Evolutionary conservation across 2,113 vertebrate genomes (phyloP).

Genomic region (Pimephales promelas): DNA sequence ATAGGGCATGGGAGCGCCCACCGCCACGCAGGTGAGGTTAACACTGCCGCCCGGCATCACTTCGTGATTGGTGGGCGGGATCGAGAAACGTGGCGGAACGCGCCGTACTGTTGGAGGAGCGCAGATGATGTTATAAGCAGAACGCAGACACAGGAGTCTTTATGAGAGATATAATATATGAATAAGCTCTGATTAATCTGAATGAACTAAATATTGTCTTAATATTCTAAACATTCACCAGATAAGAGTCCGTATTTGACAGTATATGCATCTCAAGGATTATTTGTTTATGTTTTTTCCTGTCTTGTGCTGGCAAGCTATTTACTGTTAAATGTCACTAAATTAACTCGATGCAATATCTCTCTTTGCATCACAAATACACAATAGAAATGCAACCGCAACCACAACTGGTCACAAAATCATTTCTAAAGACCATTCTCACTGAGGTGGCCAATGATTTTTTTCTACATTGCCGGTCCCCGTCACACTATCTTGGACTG

Average conservation of each 20-base stretch:
- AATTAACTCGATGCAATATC: slow-evolving; percentile 31
- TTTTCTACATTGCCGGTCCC: slow-evolving; percentile 18
- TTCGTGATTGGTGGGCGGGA: slow-evolving; percentile 94
- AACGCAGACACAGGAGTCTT: neutral
- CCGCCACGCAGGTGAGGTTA: slow-evolving; percentile 96
- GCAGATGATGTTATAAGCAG: slow-evolving; percentile 66
- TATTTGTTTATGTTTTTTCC: too few relatives aligned
- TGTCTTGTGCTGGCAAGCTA: slow-evolving; percentile 35
- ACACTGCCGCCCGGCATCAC: slow-evolving; percentile 97
- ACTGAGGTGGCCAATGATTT: neutral
- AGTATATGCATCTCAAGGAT: neutral
- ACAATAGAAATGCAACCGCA: slow-evolving; percentile 10
- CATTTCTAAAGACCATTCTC: neutral
- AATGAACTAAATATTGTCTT: neutral
- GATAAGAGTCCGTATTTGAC: neutral
- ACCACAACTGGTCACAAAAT: slow-evolving; percentile 7
- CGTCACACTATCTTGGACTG: slow-evolving; percentile 11
- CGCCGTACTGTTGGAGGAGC: slow-evolving; percentile 89
- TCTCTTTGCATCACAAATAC: slow-evolving; percentile 40
- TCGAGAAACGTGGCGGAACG: slow-evolving; percentile 97
- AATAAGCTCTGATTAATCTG: neutral
- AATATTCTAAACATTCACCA: neutral
- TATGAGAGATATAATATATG: neutral
- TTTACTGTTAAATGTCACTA: slow-evolving; percentile 43
- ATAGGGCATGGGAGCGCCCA: slow-evolving; percentile 95